Conservation (phyloP, 2,113 vertebrate species). For the Charina bottae region DNA sequence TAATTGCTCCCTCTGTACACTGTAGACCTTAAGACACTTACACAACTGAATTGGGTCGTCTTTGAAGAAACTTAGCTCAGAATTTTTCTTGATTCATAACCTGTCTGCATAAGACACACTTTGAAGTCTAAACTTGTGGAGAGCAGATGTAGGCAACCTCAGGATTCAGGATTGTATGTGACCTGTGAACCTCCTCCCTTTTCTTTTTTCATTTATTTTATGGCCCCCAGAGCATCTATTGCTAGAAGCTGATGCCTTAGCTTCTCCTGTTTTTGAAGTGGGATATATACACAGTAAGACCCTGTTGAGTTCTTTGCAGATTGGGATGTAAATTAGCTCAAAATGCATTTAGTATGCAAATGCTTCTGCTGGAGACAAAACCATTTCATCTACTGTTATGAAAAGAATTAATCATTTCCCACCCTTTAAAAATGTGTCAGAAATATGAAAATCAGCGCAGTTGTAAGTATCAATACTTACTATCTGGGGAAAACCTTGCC, state of each 20-base stretch:
- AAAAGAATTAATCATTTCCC: conserved; percentile 34
- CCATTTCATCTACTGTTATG: conserved; percentile 27
- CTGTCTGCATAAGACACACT: too few relatives aligned
- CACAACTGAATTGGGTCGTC: too few relatives aligned
- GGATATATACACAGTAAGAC: not conserved
- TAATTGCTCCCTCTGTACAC: too few relatives aligned
- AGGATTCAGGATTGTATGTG: not conserved
- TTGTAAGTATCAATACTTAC: conserved; percentile 43
- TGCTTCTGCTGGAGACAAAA: conserved; percentile 1
- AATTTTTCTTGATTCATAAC: too few relatives aligned
- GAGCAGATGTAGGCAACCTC: not conserved
- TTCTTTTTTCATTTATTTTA: not conserved
- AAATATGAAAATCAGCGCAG: conserved; percentile 42
- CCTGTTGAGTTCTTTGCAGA: conserved; percentile 31
- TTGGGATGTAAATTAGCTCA: conserved; percentile 1
- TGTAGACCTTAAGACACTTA: too few relatives aligned
- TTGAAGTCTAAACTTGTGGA: too few relatives aligned
- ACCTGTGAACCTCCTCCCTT: not conserved
- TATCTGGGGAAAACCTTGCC: too few relatives aligned
- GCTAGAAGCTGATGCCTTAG: not conserved
- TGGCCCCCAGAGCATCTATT: not conserved
- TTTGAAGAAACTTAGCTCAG: too few relatives aligned
- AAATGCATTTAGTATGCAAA: conserved; percentile 13
- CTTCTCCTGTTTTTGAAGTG: not conserved
- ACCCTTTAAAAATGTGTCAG: conserved; percentile 38